phyloP scores from a whole-genome alignment of 92 coral and sea anemone genomes.

The Micromussa lordhowensis region DNA sequence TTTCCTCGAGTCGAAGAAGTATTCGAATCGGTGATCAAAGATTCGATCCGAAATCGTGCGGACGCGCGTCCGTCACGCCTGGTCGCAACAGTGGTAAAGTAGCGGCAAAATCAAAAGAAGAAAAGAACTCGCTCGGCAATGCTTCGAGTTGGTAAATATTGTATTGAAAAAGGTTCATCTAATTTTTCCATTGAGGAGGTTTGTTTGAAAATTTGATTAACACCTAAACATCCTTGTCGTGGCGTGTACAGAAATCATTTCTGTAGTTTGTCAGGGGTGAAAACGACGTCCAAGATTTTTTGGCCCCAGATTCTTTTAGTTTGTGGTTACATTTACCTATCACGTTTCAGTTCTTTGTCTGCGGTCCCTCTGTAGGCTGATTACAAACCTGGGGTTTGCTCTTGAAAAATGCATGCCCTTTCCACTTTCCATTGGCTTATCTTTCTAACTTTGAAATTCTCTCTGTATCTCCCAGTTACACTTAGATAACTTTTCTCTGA shows the following conservation, averaged over 20 bases:
- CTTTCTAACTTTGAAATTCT: neutral
- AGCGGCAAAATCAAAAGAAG: conserved; percentile 68
- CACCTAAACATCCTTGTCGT: neutral
- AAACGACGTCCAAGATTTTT: conserved; percentile 24
- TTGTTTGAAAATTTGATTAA: conserved; percentile 9
- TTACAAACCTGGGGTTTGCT: conserved; percentile 28
- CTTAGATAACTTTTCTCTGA: neutral
- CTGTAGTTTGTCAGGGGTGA: conserved; percentile 28
- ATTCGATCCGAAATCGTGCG: conserved; percentile 20
- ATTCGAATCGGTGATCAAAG: conserved; percentile 31
- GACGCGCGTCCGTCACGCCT: conserved; percentile 53
- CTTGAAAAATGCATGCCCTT: conserved; percentile 35
- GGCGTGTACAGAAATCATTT: neutral
- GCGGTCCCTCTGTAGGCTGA: conserved; percentile 41
- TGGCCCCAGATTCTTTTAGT: conserved; percentile 34
- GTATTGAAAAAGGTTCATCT: neutral
- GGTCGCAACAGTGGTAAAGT: conserved; percentile 48
- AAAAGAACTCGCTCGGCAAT: conserved; percentile 18
- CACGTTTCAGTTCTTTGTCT: conserved; percentile 46
- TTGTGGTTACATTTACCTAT: conserved; percentile 50
- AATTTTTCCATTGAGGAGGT: neutral
- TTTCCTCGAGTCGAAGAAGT: neutral
- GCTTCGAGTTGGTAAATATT: conserved; percentile 27
- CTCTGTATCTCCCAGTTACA: too few species aligned
- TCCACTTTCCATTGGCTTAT: conserved; percentile 3